Evolutionary conservation across 2,888 invertebrate genomes (phyloP), one percentile per base, ranked within the genome.

Genomic region (Lissonota sp.): DNA sequence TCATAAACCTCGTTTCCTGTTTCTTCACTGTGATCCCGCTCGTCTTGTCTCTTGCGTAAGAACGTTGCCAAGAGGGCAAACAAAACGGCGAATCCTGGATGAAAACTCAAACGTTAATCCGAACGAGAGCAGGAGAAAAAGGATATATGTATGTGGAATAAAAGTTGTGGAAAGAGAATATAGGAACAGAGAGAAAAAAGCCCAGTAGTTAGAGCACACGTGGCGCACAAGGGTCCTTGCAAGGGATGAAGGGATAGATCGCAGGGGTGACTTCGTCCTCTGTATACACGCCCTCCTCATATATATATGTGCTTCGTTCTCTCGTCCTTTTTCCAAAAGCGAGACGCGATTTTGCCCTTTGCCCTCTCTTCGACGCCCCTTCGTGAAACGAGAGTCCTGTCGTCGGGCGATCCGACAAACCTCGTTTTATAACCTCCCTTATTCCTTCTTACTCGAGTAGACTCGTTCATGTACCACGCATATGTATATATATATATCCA

Each of bases 21-120:
- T 67, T 67, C 16, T 53, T 40, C 16, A 40, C 58, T 39, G 40
- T 14, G 4, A 57, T 53, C 69, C 57, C 60, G 10, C 51, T 53
- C 58, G 46, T 70, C 44, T 62, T 26, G 10, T 44, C 37, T n/a
- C 46, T n/a, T 37, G 14, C 26, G 14, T 37, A 14, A n/a, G 14
- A 40, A 8, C 14, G 12, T 14, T 16, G 64, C 64, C 39, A n/a
- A n/a, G 42, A 64, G 58, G 40, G 70, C 70, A 77, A 77, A 70
- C 69, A 70, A 14, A 46, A 26, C 26, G 16, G 44, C 55, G 67
- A 58, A 71, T 42, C 37, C 57, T 4, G 70, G 55, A 58, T 16
- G 63, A 49, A 64, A 77, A 77, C 76, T 70, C 76, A 77, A 77
- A 77, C 76, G 70, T 71, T 77, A 64, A 77, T 77, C 64, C 76